Percentiles rank a stretch among this genome's conserved stretches.
Conservation (phyloP, 2,888 invertebrate genomes). For the Lucinisca nassula region DNA sequence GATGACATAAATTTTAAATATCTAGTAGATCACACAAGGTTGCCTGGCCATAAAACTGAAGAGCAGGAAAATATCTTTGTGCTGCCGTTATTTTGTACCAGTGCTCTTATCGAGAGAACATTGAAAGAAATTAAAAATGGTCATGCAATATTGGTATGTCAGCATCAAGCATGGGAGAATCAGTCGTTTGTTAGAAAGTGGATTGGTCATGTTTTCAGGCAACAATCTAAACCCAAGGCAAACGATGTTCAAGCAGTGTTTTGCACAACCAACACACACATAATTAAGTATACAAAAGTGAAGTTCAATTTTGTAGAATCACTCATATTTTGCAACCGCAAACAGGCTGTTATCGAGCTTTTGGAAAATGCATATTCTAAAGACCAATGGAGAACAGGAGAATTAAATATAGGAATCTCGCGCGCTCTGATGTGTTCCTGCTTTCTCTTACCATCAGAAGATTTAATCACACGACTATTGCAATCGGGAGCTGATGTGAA, state of each 20-base stretch:
- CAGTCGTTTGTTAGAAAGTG: not conserved
- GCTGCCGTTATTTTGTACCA: not conserved
- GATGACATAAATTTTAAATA: not conserved
- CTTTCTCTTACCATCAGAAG: not conserved
- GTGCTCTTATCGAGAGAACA: not conserved
- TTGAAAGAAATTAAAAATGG: not conserved
- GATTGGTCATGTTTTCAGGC: not conserved
- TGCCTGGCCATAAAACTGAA: not conserved
- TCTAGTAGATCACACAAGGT: not conserved
- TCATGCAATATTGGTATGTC: not conserved
- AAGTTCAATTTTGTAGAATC: not conserved
- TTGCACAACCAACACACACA: no score
- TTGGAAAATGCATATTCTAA: not conserved
- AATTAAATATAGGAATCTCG: no score
- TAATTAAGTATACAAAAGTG: not conserved
- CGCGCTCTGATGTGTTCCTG: not conserved
- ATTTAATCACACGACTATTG: not conserved
- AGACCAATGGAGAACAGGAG: not conserved
- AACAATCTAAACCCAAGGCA: no score
- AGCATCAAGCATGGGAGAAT: conserved; percentile 20
- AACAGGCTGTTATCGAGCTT: not conserved
- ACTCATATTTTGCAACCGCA: not conserved
- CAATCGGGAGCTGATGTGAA: not conserved
- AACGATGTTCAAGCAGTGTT: no score
- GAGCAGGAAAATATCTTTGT: not conserved